Conservation (phyloP, 2,888 invertebrate genomes). For the Hypomecis atomaria region DNA sequence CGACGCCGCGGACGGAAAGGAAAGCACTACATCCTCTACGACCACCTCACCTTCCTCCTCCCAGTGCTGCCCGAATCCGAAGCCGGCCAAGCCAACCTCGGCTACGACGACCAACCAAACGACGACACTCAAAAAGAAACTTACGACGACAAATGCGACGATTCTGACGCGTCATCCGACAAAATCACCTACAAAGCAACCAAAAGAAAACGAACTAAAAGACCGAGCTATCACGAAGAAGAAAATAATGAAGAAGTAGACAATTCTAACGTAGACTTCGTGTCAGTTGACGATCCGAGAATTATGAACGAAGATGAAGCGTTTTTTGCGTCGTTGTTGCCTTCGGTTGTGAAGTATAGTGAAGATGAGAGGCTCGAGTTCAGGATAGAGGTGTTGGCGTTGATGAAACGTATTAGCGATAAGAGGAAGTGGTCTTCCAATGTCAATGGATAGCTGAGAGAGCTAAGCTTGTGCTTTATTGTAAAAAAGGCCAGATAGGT, state of each 20-base stretch:
- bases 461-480: too few species aligned
- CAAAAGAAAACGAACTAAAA: constrained; percentile 22
- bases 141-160: constrained; percentile 4
- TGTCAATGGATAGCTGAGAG: background rate
- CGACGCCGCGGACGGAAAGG: constrained; percentile 50
- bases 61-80: constrained; percentile 26
- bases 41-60: constrained; percentile 66
- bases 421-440: constrained; percentile 49
- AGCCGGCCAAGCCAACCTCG: constrained; percentile 11
- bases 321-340: constrained; percentile 75
- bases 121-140: constrained; percentile 10
- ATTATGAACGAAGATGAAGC: constrained; percentile 81
- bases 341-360: constrained; percentile 71
- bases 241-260: constrained; percentile 5
- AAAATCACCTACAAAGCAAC: constrained; percentile 5
- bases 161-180: constrained; percentile 8
- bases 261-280: constrained; percentile 19
- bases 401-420: constrained; percentile 72
- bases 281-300: constrained; percentile 61
- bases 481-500: too few species aligned
- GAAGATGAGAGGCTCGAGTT: constrained; percentile 76
- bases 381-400: constrained; percentile 69
- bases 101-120: constrained; percentile 23
- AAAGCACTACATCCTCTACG: constrained; percentile 61
- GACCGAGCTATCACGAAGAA: constrained; percentile 8